These are phyloP conservation scores for Syritta pipiens DNA, from an alignment of 2,888 invertebrate genomes.

Conservation along the genomic window DNA sequence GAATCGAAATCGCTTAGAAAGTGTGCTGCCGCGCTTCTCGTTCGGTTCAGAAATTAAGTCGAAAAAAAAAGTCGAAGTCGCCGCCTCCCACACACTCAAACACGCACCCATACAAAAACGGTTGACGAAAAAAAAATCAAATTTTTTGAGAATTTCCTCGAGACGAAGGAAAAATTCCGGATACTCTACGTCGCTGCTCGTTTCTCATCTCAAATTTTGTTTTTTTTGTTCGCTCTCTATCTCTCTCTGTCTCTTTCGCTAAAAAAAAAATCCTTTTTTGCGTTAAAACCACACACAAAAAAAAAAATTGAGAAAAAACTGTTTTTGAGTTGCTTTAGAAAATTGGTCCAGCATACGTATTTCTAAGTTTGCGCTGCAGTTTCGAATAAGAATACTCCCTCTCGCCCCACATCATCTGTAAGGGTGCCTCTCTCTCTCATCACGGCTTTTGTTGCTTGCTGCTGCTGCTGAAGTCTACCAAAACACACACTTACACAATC, in stretches of 20 bases:
- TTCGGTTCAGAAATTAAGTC: slow-evolving; percentile 40
- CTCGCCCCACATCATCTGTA: slow-evolving; percentile 49
- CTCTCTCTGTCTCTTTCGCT: slow-evolving; percentile 15
- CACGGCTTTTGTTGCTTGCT: slow-evolving; percentile 66
- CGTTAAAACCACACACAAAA: no score
- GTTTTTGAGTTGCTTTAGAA: slow-evolving; percentile 42
- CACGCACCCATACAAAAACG: no score
- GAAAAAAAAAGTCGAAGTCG: no score
- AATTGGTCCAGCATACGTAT: slow-evolving; percentile 60
- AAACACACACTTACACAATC: slow-evolving; percentile 63
- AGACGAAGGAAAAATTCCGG: slow-evolving; percentile 67
- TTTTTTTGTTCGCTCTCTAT: slow-evolving; percentile 9
- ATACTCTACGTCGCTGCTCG: slow-evolving; percentile 54
- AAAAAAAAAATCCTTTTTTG: no score
- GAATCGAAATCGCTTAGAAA: slow-evolving; percentile 16
- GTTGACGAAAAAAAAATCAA: slow-evolving; percentile 34
- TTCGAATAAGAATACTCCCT: no score
- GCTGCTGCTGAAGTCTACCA: slow-evolving; percentile 39
- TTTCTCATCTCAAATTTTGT: slow-evolving; percentile 12
- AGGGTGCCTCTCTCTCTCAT: slow-evolving; percentile 62
- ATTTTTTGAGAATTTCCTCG: slow-evolving; percentile 58
- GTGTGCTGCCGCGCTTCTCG: slow-evolving; percentile 5
- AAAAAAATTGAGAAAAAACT: slow-evolving; percentile 32
- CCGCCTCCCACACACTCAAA: no score
- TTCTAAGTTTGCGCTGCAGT: slow-evolving; percentile 60